phyloP scores from a whole-genome alignment of 2,888 invertebrate species.

The Erannis defoliaria region DNA sequence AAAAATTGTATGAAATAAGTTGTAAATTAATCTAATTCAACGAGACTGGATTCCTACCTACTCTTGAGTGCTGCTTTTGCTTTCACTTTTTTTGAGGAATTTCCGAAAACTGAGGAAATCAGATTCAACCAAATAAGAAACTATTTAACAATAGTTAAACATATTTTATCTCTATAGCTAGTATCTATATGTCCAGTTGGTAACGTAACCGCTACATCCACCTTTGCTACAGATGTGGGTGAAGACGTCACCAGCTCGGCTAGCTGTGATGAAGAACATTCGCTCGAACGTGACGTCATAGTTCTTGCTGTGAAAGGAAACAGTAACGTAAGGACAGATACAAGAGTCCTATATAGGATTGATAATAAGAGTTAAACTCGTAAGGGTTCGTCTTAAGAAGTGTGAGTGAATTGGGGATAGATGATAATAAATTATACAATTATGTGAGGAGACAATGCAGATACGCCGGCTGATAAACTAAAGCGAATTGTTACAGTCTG shows the following conservation, averaged over 20 bases:
- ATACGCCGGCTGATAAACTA: too few species aligned
- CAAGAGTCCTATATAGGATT: too few species aligned
- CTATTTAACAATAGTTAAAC: conserved; percentile 78
- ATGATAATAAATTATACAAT: too few species aligned
- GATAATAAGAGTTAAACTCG: too few species aligned
- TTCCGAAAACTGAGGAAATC: neutral
- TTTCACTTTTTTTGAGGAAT: neutral
- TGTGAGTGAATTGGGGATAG: too few species aligned
- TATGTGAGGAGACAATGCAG: too few species aligned
- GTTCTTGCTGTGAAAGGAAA: conserved; percentile 66
- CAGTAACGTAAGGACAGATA: too few species aligned
- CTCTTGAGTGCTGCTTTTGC: too few species aligned
- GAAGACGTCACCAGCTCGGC: conserved; percentile 75
- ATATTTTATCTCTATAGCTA: conserved; percentile 79
- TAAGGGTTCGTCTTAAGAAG: too few species aligned
- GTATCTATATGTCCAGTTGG: conserved; percentile 72
- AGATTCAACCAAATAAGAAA: neutral
- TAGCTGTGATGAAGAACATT: conserved; percentile 73
- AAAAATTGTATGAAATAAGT: conserved; percentile 8
- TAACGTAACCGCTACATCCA: conserved; percentile 78
- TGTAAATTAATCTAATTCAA: too few species aligned
- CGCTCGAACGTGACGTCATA: conserved; percentile 81
- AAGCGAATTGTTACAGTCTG: too few species aligned
- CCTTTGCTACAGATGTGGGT: conserved; percentile 70
- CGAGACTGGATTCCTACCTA: too few species aligned